Evolutionary conservation across 2,113 vertebrate genomes (phyloP).

Genomic region (Catharus fuscescens): DNA sequence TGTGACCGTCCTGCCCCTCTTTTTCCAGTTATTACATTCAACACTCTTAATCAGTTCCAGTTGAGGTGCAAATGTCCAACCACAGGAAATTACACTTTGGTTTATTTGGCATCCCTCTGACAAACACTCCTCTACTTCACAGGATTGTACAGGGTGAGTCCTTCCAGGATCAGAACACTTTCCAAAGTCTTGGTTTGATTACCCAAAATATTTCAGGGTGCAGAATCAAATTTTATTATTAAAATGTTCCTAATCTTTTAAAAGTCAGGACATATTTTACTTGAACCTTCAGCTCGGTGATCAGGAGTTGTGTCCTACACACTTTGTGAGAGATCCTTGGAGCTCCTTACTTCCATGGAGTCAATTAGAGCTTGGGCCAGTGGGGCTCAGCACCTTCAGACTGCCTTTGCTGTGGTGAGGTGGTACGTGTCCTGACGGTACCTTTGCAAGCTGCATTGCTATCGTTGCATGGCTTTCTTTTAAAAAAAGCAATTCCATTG

Average conservation of each 20-base stretch:
- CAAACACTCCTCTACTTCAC: not conserved
- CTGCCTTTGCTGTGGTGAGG: not conserved
- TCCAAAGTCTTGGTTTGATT: constrained; percentile 29
- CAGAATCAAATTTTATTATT: not conserved
- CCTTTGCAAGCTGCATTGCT: not conserved
- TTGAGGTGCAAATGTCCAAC: constrained; percentile 53
- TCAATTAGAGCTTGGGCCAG: not conserved
- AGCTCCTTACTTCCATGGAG: not conserved
- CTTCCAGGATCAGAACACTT: constrained; percentile 6
- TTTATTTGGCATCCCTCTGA: constrained; percentile 54
- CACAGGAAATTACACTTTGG: constrained; percentile 54
- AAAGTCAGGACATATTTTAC: not conserved
- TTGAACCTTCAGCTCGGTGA: not conserved
- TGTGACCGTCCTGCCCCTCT: not conserved
- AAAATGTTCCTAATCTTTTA: not conserved
- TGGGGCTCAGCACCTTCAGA: not conserved
- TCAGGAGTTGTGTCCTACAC: not conserved
- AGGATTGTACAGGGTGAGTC: not conserved
- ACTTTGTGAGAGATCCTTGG: not conserved
- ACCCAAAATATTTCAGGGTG: constrained; percentile 19
- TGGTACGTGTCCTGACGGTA: not conserved
- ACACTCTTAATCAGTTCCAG: constrained; percentile 59
- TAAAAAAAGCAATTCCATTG: not conserved
- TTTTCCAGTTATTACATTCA: constrained; percentile 24
- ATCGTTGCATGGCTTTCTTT: not conserved